phyloP scores from a whole-genome alignment of 2,888 invertebrate genomes.

The Phaonia tiefii region DNA sequence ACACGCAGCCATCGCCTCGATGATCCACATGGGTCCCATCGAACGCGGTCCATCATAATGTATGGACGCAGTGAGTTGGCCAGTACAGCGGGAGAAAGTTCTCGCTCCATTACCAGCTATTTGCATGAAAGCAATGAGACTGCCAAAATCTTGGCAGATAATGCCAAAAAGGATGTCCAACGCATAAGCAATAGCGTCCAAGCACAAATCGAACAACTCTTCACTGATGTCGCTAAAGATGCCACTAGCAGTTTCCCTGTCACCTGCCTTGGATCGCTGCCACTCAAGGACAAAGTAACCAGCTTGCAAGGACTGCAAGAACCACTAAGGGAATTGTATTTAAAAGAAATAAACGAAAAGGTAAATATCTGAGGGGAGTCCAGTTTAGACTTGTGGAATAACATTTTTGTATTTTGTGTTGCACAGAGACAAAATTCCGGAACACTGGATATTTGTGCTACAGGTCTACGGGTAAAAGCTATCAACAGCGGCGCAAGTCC shows the following conservation, averaged over 20 bases:
- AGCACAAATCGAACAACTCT: slow-evolving; percentile 92
- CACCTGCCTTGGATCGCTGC: slow-evolving; percentile 91
- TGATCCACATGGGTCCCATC: slow-evolving; percentile 80
- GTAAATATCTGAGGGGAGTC: slow-evolving; percentile 69
- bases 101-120: slow-evolving; percentile 76
- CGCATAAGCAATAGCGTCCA: slow-evolving; percentile 88
- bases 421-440: slow-evolving; percentile 76
- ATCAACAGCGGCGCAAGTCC: slow-evolving; percentile 75
- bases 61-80: slow-evolving; percentile 80
- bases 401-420: neutral
- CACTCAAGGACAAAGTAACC: slow-evolving; percentile 89
- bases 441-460: slow-evolving; percentile 79
- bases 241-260: slow-evolving; percentile 86
- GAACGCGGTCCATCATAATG: slow-evolving; percentile 80
- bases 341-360: slow-evolving; percentile 76
- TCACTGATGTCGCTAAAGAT: slow-evolving; percentile 86
- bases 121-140: slow-evolving; percentile 72
- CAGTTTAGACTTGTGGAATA: neutral
- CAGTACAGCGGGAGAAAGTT: slow-evolving; percentile 75
- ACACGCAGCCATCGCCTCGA: slow-evolving; percentile 79
- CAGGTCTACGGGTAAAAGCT: slow-evolving; percentile 87
- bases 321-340: slow-evolving; percentile 88
- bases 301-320: slow-evolving; percentile 91
- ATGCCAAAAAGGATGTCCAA: slow-evolving; percentile 77
- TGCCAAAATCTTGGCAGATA: slow-evolving; percentile 72